phyloP scores from a whole-genome alignment of 2,888 invertebrate genomes.

The Trisateles emortualis region DNA sequence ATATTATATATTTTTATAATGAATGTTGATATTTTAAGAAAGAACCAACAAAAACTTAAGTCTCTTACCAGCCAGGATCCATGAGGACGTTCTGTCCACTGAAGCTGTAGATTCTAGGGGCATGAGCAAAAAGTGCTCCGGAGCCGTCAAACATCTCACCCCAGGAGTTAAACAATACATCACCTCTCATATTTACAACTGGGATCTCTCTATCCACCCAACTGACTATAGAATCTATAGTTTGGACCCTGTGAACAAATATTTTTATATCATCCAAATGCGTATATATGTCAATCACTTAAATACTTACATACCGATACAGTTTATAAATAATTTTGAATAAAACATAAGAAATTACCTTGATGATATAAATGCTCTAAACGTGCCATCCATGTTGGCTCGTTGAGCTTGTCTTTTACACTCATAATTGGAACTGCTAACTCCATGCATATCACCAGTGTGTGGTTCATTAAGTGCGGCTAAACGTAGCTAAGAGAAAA shows the following conservation, averaged over 20 bases:
- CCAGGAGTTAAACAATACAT: constrained; percentile 98
- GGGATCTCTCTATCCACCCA: constrained; percentile 95
- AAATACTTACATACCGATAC: background rate
- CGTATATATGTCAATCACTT: background rate
- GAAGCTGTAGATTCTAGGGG: constrained; percentile 97
- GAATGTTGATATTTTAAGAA: no score
- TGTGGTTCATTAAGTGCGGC: constrained; percentile 97
- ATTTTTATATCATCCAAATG: background rate
- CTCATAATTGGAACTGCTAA: constrained; percentile 96
- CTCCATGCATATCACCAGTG: constrained; percentile 96
- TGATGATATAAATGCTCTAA: constrained; percentile 96
- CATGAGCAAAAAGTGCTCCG: constrained; percentile 94
- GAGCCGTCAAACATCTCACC: constrained; percentile 96
- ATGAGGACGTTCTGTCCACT: constrained; percentile 96
- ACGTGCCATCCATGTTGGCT: constrained; percentile 95
- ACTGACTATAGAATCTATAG: constrained; percentile 97
- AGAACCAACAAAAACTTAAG: background rate
- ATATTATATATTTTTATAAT: no score
- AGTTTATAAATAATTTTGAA: background rate
- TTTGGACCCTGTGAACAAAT: constrained; percentile 89
- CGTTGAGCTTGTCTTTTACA: constrained; percentile 97
- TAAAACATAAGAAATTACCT: constrained; percentile 82
- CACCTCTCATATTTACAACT: constrained; percentile 95
- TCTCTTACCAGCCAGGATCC: constrained; percentile 93
- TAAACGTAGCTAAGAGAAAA: constrained; percentile 91